Percentiles rank a stretch among this genome's conserved stretches.
Evolutionary conservation across 2,888 invertebrate species (phyloP).

Genomic region (Caradrina clavipalpis): DNA sequence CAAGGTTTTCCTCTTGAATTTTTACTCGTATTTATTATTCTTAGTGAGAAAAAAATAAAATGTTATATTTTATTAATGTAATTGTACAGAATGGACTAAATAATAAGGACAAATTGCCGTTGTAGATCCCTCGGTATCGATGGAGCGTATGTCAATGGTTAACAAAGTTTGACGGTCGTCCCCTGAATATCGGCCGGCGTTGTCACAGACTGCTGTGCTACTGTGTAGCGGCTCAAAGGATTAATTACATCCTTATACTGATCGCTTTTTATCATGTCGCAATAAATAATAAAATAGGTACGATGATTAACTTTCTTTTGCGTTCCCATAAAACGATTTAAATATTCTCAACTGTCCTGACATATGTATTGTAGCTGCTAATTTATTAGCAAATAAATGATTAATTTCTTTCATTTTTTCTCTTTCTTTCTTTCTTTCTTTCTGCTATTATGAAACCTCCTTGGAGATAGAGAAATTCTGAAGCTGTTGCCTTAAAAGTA

Average conservation of each 20-base stretch:
- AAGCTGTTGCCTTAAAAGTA: neutral
- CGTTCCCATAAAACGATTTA: constrained; percentile 3
- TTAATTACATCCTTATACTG: constrained; percentile 50
- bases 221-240: constrained; percentile 48
- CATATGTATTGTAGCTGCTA: neutral
- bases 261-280: constrained; percentile 40
- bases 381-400: too few species aligned
- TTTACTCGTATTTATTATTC: neutral
- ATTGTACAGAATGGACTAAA: constrained; percentile 12
- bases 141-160: constrained; percentile 53
- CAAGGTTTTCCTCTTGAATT: neutral
- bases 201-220: constrained; percentile 17
- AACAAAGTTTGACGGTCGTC: constrained; percentile 46
- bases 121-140: constrained; percentile 43
- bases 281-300: constrained; percentile 33
- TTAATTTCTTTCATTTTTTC: too few species aligned
- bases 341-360: neutral
- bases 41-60: neutral
- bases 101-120: constrained; percentile 30
- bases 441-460: neutral
- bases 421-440: too few species aligned
- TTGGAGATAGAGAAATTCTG: neutral
- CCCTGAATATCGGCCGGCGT: constrained; percentile 27
- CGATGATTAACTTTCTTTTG: neutral
- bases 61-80: neutral